These are phyloP conservation scores for Cremastobaeus sp. DNA, from an alignment of 2,888 invertebrate genomes.

Conservation along the genomic window DNA sequence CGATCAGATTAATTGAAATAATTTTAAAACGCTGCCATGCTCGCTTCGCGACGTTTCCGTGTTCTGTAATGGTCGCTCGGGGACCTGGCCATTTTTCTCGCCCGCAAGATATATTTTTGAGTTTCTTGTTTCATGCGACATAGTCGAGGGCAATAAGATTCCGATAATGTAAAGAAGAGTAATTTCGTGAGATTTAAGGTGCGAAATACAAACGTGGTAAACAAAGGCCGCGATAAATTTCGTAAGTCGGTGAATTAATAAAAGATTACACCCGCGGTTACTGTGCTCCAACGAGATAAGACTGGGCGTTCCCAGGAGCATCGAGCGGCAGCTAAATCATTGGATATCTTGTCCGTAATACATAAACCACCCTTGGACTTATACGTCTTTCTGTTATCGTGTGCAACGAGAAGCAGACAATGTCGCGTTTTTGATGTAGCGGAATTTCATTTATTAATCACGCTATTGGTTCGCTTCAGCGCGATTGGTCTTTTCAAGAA, in stretches of 20 bases:
- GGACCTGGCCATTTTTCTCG: conserved; percentile 28
- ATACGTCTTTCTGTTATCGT: conserved; percentile 67
- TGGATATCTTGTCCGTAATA: conserved; percentile 78
- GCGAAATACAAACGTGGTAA: conserved; percentile 69
- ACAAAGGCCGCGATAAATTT: conserved; percentile 78
- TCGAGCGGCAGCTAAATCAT: conserved; percentile 77
- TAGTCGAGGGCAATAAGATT: conserved; percentile 36
- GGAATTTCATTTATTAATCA: conserved; percentile 40
- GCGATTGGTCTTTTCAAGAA: conserved; percentile 6
- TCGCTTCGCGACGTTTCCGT: background rate
- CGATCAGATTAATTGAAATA: background rate
- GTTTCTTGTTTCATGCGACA: conserved; percentile 46
- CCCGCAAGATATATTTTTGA: conserved; percentile 13
- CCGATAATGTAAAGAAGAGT: conserved; percentile 62
- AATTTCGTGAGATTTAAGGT: conserved; percentile 72
- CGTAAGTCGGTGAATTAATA: conserved; percentile 78
- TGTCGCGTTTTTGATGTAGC: conserved; percentile 4
- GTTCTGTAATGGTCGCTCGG: conserved; percentile 9
- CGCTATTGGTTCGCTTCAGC: conserved; percentile 7
- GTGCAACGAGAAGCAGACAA: background rate
- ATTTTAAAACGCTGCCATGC: too few relatives aligned
- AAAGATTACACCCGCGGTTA: conserved; percentile 76
- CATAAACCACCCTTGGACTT: conserved; percentile 78
- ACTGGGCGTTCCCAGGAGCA: conserved; percentile 65
- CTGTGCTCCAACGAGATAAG: conserved; percentile 62